phyloP scores from a whole-genome alignment of 2,888 invertebrate species.

The Protodeltote pygarga region DNA sequence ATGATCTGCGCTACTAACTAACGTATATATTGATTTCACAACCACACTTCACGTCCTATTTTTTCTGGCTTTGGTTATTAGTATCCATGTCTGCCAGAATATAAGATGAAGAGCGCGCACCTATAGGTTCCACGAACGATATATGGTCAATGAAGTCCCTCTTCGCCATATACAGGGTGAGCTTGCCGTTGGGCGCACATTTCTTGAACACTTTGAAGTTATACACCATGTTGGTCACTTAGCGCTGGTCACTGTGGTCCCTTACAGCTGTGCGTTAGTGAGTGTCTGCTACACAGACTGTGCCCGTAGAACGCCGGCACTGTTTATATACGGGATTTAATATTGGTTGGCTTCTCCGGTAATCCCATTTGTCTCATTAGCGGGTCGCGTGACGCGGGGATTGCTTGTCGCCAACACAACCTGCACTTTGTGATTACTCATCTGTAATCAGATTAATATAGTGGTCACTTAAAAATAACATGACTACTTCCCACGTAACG shows the following conservation, averaged over 20 bases:
- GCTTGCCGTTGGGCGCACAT: conserved; percentile 94
- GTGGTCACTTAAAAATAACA: neutral
- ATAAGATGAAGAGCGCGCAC: no score
- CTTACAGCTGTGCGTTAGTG: neutral
- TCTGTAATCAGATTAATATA: conserved; percentile 22
- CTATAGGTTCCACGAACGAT: conserved; percentile 94
- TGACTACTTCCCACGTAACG: neutral
- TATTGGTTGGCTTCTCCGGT: conserved; percentile 71
- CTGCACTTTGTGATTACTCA: conserved; percentile 21
- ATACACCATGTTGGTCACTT: conserved; percentile 90
- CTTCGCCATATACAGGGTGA: conserved; percentile 94
- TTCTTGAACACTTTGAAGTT: conserved; percentile 97
- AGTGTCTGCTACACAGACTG: conserved; percentile 23
- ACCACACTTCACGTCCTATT: conserved; percentile 8
- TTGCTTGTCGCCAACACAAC: conserved; percentile 5
- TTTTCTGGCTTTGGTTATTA: neutral
- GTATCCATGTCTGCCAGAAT: neutral
- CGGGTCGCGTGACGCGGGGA: conserved; percentile 50
- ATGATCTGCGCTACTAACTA: no score
- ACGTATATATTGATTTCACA: neutral
- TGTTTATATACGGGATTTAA: conserved; percentile 76
- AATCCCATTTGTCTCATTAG: conserved; percentile 73
- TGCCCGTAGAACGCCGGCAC: conserved; percentile 5
- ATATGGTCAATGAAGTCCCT: conserved; percentile 96
- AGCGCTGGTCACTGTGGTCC: neutral